Percentiles rank a stretch among this genome's conserved stretches.
Conservation (phyloP, 2,113 vertebrate genomes). For the Lophius piscatorius region DNA sequence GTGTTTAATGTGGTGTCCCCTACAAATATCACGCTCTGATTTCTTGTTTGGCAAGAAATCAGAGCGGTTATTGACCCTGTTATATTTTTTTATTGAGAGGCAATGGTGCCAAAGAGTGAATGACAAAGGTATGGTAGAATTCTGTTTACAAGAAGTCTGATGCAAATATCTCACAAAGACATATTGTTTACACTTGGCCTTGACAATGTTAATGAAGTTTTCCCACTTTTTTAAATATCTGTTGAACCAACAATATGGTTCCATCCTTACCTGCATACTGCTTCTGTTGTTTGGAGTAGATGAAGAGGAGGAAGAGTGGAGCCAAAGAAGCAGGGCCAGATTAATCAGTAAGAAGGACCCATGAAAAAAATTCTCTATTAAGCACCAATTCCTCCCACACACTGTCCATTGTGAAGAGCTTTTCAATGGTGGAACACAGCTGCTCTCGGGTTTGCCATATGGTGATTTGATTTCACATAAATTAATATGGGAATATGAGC, state of each 20-base stretch:
- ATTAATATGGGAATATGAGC: neutral
- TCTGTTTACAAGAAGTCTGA: conserved; percentile 20
- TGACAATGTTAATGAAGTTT: neutral
- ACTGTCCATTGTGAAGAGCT: neutral
- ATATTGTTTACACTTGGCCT: conserved; percentile 8
- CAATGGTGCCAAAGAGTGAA: conserved; percentile 9
- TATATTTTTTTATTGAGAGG: conserved; percentile 18
- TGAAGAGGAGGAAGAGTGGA: neutral
- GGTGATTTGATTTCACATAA: conserved; percentile 1
- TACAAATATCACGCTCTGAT: conserved; percentile 33
- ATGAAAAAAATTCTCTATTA: neutral
- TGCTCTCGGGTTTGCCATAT: neutral
- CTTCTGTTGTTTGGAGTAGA: neutral
- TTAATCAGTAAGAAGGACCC: neutral
- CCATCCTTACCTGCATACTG: neutral
- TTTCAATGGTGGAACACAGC: neutral
- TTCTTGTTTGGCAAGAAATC: conserved; percentile 1
- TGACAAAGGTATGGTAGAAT: conserved; percentile 34
- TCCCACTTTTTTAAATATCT: too few species aligned
- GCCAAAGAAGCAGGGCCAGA: too few species aligned
- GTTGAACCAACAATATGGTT: too few species aligned
- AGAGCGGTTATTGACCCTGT: neutral
- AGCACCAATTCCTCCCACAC: neutral
- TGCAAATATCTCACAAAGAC: conserved; percentile 24
- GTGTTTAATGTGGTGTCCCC: conserved; percentile 36